Percentiles rank a stretch among this genome's conserved stretches.
These are phyloP conservation scores for Lordiphosa andalusiaca DNA, from an alignment of 2,888 invertebrate species.

Conservation along the genomic window DNA sequence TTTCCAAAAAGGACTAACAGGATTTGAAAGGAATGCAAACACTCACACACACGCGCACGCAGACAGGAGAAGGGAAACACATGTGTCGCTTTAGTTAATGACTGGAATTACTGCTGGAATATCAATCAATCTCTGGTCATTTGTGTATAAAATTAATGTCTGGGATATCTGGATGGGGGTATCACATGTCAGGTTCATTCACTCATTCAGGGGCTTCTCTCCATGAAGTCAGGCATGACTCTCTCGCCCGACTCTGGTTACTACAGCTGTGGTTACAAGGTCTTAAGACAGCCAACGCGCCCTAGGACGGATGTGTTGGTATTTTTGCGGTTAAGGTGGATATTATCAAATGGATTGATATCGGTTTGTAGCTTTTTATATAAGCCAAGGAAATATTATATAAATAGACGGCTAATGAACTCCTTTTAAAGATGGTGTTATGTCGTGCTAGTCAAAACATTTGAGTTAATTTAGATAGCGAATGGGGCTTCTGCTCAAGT, in stretches of 20 bases:
- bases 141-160: too few relatives aligned
- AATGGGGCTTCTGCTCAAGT: too few relatives aligned
- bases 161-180: neutral
- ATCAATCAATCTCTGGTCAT: neutral
- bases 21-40: slow-evolving; percentile 9
- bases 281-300: slow-evolving; percentile 6
- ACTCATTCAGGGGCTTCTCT: slow-evolving; percentile 47
- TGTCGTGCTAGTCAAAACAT: too few relatives aligned
- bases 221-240: slow-evolving; percentile 19
- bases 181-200: slow-evolving; percentile 63
- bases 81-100: slow-evolving; percentile 11
- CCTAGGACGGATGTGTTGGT: neutral
- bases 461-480: too few relatives aligned
- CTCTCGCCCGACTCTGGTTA: slow-evolving; percentile 12
- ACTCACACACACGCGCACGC: neutral
- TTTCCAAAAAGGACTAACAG: slow-evolving; percentile 21
- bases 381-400: slow-evolving; percentile 10
- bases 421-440: neutral
- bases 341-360: slow-evolving; percentile 41
- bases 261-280: neutral
- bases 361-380: slow-evolving; percentile 1
- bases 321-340: slow-evolving; percentile 30
- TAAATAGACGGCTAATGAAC: slow-evolving; percentile 19
- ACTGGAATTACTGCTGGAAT: neutral
- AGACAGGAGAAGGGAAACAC: slow-evolving; percentile 15